These are phyloP conservation scores for Atta cephalotes DNA, from an alignment of 1,140 invertebrate species.

Conservation along the genomic window DNA sequence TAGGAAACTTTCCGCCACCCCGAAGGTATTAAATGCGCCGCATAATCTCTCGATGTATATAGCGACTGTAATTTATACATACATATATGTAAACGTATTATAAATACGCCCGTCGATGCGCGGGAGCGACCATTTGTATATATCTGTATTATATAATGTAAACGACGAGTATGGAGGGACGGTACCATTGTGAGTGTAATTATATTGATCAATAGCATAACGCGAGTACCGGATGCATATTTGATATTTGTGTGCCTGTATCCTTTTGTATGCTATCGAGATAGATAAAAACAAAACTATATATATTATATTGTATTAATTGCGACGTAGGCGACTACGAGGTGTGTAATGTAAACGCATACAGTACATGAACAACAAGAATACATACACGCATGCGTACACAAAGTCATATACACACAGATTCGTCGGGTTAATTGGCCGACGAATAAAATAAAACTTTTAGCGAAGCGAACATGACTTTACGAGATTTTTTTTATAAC, in stretches of 20 bases:
- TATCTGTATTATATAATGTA: conserved; percentile 81
- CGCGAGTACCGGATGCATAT: conserved; percentile 84
- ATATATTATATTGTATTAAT: conserved; percentile 83
- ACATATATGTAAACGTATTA: conserved; percentile 72
- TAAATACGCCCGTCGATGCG: conserved; percentile 59
- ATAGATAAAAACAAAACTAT: conserved; percentile 82
- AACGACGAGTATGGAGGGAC: conserved; percentile 64
- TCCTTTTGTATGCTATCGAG: conserved; percentile 85
- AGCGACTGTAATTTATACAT: conserved; percentile 83
- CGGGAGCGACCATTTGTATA: conserved; percentile 78
- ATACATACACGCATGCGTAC: conserved; percentile 49
- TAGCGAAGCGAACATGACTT: conserved; percentile 80
- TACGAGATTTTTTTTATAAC: conserved; percentile 8
- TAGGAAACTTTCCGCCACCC: conserved; percentile 64
- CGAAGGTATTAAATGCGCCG: conserved; percentile 66
- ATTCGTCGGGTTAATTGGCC: conserved; percentile 34
- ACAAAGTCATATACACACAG: conserved; percentile 48
- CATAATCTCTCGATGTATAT: conserved; percentile 82
- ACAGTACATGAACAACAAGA: conserved; percentile 30
- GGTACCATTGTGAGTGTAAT: conserved; percentile 81
- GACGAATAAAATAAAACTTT: conserved; percentile 85
- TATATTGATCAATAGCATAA: conserved; percentile 79
- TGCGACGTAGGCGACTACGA: conserved; percentile 79
- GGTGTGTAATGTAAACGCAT: conserved; percentile 79
- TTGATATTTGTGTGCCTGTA: conserved; percentile 86